Evolutionary conservation across 2,888 invertebrate genomes (phyloP), one percentile per base, ranked within the genome.

Genomic region (Aleiodes testaceus): DNA sequence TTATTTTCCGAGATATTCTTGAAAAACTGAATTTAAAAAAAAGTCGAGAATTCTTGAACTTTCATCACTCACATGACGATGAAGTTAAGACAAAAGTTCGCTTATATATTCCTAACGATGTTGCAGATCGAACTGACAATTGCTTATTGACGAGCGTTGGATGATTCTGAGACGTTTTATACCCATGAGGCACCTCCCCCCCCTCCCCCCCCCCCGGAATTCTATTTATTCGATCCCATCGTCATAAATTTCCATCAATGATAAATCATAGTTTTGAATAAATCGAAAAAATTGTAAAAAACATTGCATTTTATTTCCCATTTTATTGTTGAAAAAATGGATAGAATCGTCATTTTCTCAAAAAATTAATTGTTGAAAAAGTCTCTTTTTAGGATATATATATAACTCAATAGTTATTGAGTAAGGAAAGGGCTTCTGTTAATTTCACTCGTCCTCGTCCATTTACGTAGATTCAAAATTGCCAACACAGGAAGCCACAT

Each of bases 361-460:
- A 30, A 30, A 26, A 3, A 55, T n/a, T 6, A 14, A 30, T 55
- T 26, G n/a, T 26, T n/a, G 2, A 14, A 16, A 55, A 30, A 4
- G 6, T 55, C 9, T 36, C 36, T 9, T 36, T 11, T 36, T 36
- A 2, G 9, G 9, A 9, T 26, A 26, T 26, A 26, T 26, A 26
- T 26, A 26, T 26, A 26, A 5, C 4, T 26, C 30, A 55, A 61
- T 20, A 44, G 20, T 44, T 22, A 20, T 61, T 12, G 44, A 42
- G 61, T 49, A 18, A 30, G 42, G 50, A 69, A 36, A 36, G n/a
- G 69, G 69, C 49, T 69, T 69, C 61, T 47, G 20, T 49, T 69
- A 61, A 69, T 67, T 69, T 61, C 11, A 11, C 18, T 61, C 20
- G 22, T 36, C 18, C 12, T 12, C 12, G 49, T 30, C n/a, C 30